phyloP scores from a whole-genome alignment of 2,888 invertebrate genomes.

The Psococerastis gibbosa region DNA sequence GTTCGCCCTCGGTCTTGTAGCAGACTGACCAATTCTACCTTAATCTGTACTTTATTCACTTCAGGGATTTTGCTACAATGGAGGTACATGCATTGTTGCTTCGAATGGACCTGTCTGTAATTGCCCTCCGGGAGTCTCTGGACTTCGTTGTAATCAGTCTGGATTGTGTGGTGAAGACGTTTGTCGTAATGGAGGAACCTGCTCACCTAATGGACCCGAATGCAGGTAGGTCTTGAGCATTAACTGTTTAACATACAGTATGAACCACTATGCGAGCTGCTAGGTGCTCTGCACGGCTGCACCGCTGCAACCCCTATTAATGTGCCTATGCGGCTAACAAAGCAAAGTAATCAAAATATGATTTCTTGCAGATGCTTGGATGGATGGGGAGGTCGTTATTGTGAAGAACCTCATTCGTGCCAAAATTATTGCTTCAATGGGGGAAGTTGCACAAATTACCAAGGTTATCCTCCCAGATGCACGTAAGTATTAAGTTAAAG shows the following conservation, averaged over 20 bases:
- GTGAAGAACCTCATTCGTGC: constrained; percentile 31
- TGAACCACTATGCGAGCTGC: too few species aligned
- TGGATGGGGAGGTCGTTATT: constrained; percentile 23
- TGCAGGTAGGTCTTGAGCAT: constrained; percentile 25
- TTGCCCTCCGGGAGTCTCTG: constrained; percentile 19
- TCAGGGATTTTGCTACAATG: constrained; percentile 2
- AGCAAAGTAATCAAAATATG: too few species aligned
- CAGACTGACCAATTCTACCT: too few species aligned
- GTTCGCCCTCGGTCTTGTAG: too few species aligned
- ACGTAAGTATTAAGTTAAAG: too few species aligned
- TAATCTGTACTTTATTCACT: too few species aligned
- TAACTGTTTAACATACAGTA: constrained; percentile 3
- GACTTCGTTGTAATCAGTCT: constrained; percentile 30
- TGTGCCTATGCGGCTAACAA: too few species aligned
- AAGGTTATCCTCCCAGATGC: constrained; percentile 22
- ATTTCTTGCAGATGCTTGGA: constrained; percentile 16
- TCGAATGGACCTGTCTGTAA: constrained; percentile 8
- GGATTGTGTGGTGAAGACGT: constrained; percentile 19
- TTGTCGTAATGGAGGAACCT: constrained; percentile 36
- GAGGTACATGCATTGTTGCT: constrained; percentile 6
- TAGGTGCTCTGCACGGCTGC: too few species aligned
- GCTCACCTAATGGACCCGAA: constrained; percentile 29
- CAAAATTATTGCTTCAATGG: constrained; percentile 32
- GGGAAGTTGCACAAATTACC: constrained; percentile 28
- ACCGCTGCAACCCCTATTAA: too few species aligned